Evolutionary conservation across 2,113 vertebrate genomes (phyloP), one percentile per base, ranked within the genome.

Genomic region (Deroptyus accipitrinus): DNA sequence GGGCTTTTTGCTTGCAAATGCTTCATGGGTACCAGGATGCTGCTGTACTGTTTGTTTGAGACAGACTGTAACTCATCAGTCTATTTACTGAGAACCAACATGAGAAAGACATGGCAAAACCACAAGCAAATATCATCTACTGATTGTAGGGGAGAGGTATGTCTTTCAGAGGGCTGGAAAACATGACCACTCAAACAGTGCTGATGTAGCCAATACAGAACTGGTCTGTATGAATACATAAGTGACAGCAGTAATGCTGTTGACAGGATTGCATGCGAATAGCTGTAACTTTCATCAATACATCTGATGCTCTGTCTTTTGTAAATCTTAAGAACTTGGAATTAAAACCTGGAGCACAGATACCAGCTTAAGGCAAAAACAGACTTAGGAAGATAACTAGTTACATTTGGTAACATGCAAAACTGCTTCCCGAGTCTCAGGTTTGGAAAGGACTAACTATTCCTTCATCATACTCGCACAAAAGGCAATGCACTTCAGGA

Each of bases 21-120:
- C 68, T 44, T 81, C 86, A 88, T 59, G 92, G 91, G 77, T 23
- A 92, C 86, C 64, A 64, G 86, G 92, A 92, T 91, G 88, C 24
- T 94, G 91, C 73, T 68, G 92, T 33, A 94, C 42, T 88, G 83
- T 92, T 94, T 88, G 85, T 55, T 76, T 7, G 2, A 77, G n/a
- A 75, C 61, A 83, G 37, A 27, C 14, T 28, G 37, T 64, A 91
- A 88, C 83, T 86, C 44, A 69, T 63, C 33, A 20, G 82, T 72
- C 62, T 35, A 68, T 14, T 62, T 66, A 85, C 6, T 42, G 55
- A 92, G 64, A 88, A 74, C 7, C 54, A 88, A 39, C 64, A 61
- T 13, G 1, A 77, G 31, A 85, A 81, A 42, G 51, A 67, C 64
- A 90, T 3, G 10, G 42, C 51, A 75, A 94, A 86, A 37, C 51